A percentile compares a stretch with the other conserved stretches of the same genome.
These are phyloP conservation scores for Drosophila longiperda DNA, from an alignment of 2,888 invertebrate genomes.

Conservation along the genomic window DNA sequence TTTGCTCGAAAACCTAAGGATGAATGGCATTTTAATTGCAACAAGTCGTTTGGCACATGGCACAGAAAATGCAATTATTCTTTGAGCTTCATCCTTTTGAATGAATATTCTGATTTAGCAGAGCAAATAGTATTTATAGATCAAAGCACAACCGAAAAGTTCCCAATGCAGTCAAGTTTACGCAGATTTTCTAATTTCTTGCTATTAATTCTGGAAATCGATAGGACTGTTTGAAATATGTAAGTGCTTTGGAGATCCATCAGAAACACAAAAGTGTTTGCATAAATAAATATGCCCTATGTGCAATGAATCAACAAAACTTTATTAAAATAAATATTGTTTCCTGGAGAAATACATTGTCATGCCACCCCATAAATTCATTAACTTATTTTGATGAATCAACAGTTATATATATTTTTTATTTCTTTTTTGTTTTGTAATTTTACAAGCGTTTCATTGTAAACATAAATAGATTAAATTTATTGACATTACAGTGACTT, in stretches of 20 bases:
- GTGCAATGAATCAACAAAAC: neutral
- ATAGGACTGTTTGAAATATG: neutral
- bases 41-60: neutral
- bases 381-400: constrained; percentile 3
- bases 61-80: too few species aligned
- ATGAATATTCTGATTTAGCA: too few species aligned
- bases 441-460: constrained; percentile 65
- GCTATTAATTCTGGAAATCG: neutral
- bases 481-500: constrained; percentile 39
- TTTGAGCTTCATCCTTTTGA: too few species aligned
- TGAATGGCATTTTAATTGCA: neutral
- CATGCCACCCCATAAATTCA: neutral
- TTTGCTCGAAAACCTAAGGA: neutral
- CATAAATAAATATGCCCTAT: neutral
- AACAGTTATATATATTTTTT: constrained; percentile 32
- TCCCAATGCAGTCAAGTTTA: too few species aligned
- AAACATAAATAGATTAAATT: constrained; percentile 65
- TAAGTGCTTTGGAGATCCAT: neutral
- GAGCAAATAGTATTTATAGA: too few species aligned
- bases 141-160: too few species aligned
- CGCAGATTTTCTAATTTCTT: neutral
- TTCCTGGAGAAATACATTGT: neutral
- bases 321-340: neutral
- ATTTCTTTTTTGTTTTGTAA: constrained; percentile 17
- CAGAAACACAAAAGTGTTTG: neutral